Percentiles rank a stretch among this genome's conserved stretches.
Evolutionary conservation across 2,888 invertebrate species (phyloP).

Genomic region (Drosophila rellima): DNA sequence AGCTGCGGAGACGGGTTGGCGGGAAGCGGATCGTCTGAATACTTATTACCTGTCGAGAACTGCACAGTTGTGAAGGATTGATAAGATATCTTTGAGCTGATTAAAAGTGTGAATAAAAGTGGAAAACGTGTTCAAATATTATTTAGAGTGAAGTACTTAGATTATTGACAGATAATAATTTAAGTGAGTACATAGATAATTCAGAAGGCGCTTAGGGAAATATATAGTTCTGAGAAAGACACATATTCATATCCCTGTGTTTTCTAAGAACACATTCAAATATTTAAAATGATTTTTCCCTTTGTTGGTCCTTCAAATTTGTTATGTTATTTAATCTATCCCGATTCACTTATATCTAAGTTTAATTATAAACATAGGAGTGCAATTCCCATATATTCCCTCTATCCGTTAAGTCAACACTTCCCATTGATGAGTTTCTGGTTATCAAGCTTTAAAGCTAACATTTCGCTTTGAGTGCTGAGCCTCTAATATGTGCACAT

Average conservation of each 20-base stretch:
- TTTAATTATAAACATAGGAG: neutral
- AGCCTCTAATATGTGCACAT: slow-evolving; percentile 8
- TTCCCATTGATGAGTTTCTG: neutral
- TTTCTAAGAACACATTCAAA: too few relatives aligned
- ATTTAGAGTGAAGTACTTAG: neutral
- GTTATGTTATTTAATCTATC: too few relatives aligned
- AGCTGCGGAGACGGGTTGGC: slow-evolving; percentile 90
- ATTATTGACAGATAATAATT: slow-evolving; percentile 3
- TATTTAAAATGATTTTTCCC: too few relatives aligned
- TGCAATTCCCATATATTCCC: neutral
- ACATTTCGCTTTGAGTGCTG: neutral
- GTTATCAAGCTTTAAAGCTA: neutral
- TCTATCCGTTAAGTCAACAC: neutral
- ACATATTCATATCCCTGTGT: too few relatives aligned
- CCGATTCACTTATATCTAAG: neutral
- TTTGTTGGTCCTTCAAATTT: too few relatives aligned
- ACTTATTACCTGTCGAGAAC: slow-evolving; percentile 73
- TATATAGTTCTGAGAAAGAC: too few relatives aligned
- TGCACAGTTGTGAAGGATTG: slow-evolving; percentile 63
- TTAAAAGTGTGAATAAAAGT: slow-evolving; percentile 22
- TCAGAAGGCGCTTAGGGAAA: too few relatives aligned
- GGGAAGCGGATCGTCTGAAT: slow-evolving; percentile 89
- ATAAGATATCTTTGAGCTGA: slow-evolving; percentile 23
- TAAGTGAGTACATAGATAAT: neutral
- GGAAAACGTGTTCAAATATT: neutral